Percentiles rank a stretch among this genome's conserved stretches.
Evolutionary conservation across 2,888 invertebrate species (phyloP).

Genomic region (Taenaris catops): DNA sequence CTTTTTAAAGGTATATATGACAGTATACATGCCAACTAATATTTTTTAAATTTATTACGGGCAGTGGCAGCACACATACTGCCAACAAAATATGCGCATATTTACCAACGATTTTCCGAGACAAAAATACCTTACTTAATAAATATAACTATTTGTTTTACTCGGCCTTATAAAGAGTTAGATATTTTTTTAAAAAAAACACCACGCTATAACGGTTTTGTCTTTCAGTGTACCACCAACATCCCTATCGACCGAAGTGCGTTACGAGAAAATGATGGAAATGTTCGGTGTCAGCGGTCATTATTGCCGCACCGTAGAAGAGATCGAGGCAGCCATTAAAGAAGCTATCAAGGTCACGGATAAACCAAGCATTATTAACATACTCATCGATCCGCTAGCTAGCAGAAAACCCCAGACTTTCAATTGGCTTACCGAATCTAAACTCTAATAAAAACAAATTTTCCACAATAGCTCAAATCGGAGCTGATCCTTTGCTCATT

Average conservation of each 20-base stretch:
- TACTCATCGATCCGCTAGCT: conserved; percentile 92
- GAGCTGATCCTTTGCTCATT: no score
- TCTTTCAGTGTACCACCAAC: conserved; percentile 91
- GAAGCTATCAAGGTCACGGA: conserved; percentile 84
- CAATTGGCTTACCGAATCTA: conserved; percentile 95
- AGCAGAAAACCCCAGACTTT: conserved; percentile 95
- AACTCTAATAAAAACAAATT: conserved; percentile 80
- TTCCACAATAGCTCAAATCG: background rate
- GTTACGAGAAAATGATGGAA: conserved; percentile 94
- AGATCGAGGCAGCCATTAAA: conserved; percentile 85
- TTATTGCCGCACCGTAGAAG: conserved; percentile 87
- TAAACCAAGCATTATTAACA: conserved; percentile 93
- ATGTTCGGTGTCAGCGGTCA: conserved; percentile 91
- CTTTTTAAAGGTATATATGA: no score
- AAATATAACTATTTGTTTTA: no score
- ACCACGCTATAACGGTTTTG: no score
- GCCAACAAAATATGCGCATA: no score
- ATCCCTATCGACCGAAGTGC: conserved; percentile 86
- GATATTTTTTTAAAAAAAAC: no score
- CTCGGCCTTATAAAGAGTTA: no score
- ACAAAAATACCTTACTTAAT: no score
- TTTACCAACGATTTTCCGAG: no score
- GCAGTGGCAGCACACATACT: no score
- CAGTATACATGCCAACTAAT: no score
- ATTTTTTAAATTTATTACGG: no score